These are phyloP conservation scores for Brassicogethes aeneus DNA, from an alignment of 2,888 invertebrate species.

Conservation along the genomic window DNA sequence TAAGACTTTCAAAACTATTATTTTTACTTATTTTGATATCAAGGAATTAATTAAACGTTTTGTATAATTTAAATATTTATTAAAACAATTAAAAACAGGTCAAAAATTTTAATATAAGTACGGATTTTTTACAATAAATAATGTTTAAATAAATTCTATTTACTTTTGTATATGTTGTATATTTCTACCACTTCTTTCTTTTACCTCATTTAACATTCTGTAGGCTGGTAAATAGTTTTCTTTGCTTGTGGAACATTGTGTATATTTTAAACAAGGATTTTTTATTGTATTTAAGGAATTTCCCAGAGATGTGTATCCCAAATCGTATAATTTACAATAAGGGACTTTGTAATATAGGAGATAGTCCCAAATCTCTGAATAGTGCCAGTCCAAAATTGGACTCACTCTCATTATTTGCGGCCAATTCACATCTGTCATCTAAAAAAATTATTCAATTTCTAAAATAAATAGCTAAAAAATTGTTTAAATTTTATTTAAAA, in stretches of 20 bases:
- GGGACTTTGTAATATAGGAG: slow-evolving; percentile 69
- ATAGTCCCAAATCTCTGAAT: slow-evolving; percentile 87
- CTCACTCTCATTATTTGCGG: slow-evolving; percentile 81
- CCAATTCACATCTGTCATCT: slow-evolving; percentile 86
- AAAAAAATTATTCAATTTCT: slow-evolving; percentile 23
- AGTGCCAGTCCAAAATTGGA: slow-evolving; percentile 89
- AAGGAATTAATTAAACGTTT: background rate
- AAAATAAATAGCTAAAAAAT: slow-evolving; percentile 12
- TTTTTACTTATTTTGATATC: background rate
- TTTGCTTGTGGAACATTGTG: slow-evolving; percentile 40
- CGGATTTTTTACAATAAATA: background rate
- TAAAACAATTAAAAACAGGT: background rate
- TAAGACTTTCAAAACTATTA: too few relatives aligned
- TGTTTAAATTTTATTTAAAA: too few relatives aligned
- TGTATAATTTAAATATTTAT: too few relatives aligned
- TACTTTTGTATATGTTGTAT: background rate
- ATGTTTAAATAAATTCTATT: background rate
- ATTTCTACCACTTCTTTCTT: slow-evolving; percentile 54
- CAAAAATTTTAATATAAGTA: background rate
- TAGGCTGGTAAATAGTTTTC: slow-evolving; percentile 65
- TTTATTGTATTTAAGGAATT: slow-evolving; percentile 68
- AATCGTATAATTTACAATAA: slow-evolving; percentile 86
- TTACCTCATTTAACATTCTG: slow-evolving; percentile 49
- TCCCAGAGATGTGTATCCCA: slow-evolving; percentile 88
- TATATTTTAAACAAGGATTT: slow-evolving; percentile 64